Percentiles rank a stretch among this genome's conserved stretches.
Evolutionary conservation across 2,113 vertebrate genomes (phyloP).

Genomic region (Myotis lucifugus): DNA sequence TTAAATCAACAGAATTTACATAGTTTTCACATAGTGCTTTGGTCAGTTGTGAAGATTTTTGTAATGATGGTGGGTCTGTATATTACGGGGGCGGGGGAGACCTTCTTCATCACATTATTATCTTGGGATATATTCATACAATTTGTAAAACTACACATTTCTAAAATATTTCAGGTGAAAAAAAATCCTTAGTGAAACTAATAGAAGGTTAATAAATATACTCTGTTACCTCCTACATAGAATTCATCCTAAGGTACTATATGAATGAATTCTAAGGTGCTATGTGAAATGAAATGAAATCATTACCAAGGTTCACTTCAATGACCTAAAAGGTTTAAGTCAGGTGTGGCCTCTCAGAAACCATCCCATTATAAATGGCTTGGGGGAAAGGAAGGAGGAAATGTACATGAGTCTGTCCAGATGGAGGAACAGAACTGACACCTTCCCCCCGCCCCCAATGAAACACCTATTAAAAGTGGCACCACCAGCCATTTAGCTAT

Average conservation of each 20-base stretch:
- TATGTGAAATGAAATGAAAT: slow-evolving; percentile 29
- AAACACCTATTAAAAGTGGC: slow-evolving; percentile 46
- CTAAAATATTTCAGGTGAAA: slow-evolving; percentile 15
- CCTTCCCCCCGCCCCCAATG: neutral
- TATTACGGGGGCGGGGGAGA: neutral
- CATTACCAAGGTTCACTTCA: neutral
- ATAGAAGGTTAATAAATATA: slow-evolving; percentile 14
- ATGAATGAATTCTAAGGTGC: slow-evolving; percentile 8
- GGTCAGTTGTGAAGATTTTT: neutral
- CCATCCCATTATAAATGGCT: neutral
- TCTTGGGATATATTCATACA: neutral
- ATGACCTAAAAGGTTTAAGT: slow-evolving; percentile 40
- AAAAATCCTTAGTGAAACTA: slow-evolving; percentile 13
- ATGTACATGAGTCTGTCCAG: slow-evolving; percentile 28
- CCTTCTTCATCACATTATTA: neutral
- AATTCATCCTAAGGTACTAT: neutral
- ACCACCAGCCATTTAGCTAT: neutral
- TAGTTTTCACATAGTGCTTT: neutral
- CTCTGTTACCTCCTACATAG: neutral
- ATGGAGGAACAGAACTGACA: slow-evolving; percentile 19
- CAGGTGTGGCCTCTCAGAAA: neutral
- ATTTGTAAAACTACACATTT: slow-evolving; percentile 23
- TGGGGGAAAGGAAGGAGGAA: slow-evolving; percentile 4
- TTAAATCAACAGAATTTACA: neutral
- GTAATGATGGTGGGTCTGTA: neutral